Evolutionary conservation across 2,797 vertebrate genomes (phyloP), one percentile per base, ranked within the genome.

Genomic region (Labroides dimidiatus): DNA sequence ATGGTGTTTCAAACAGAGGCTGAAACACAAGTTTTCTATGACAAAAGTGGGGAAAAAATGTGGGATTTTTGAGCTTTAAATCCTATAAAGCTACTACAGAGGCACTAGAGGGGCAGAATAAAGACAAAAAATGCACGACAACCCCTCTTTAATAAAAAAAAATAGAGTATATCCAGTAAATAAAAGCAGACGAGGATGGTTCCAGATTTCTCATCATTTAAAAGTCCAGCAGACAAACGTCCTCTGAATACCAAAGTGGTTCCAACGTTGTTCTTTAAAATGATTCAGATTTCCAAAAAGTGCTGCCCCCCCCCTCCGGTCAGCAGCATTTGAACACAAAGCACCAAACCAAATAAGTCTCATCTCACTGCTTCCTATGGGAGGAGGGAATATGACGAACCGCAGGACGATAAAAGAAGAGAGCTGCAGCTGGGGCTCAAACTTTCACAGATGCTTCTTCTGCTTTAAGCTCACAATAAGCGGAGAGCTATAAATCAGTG

Each of bases 401-500:
- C 66, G 47, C 71, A 76, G 49, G 30, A 67, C 69, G 75, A 83
- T 83, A 71, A 75, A 69, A 59, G 41, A 9, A 27, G 64, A 41
- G 21, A 58, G 44, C 75, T 64, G 70, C 72, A 41, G 64, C 4
- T 52, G 70, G 76, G 57, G 75, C 63, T 78, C 66, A 75, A 63
- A 71, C 37, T 81, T 77, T 72, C 69, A 69, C 66, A 51, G 75
- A 72, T 68, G 51, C 30, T 80, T 72, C 16, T 68, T 77, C 70
- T 47, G 12, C 24, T 17, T 69, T 53, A 75, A 68, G 73, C 71
- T 81, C 77, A 66, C 64, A 69, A 66, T 65, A 48, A 71, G 67
- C 66, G n/a, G n/a, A 48, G 75, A 53, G 68, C 64, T 43, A 73
- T 83, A 85, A 76, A 87, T 81, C 82, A 77, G 71, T n/a, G 14